These are phyloP conservation scores for Zelleria hepariella DNA, from an alignment of 2,888 invertebrate species.

Conservation along the genomic window DNA sequence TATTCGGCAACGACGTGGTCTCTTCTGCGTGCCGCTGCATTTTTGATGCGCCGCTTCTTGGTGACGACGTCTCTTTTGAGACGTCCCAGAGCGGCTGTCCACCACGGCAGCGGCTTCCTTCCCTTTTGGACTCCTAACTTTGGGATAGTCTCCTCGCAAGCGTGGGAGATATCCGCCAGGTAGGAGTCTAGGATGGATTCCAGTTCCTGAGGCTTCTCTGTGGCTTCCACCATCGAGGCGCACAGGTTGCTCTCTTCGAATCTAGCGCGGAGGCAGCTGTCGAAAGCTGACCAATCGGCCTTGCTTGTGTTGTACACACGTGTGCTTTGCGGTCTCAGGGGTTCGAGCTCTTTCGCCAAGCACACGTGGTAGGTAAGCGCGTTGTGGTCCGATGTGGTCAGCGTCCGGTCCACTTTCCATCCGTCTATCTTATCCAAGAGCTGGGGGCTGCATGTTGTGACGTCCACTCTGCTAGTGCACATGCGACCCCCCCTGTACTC, in stretches of 20 bases:
- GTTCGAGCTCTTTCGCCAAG: not conserved
- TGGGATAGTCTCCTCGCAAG: not conserved
- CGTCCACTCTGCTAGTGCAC: conserved; percentile 14
- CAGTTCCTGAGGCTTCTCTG: not conserved
- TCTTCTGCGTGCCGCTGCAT: conserved; percentile 1
- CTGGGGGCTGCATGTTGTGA: conserved; percentile 12
- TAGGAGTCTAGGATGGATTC: not conserved
- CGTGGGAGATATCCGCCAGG: not conserved
- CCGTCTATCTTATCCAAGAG: conserved; percentile 13
- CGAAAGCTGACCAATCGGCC: conserved; percentile 5
- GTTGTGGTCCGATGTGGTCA: conserved; percentile 12
- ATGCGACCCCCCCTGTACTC: conserved; percentile 8
- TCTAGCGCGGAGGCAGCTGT: not conserved
- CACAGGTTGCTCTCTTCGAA: not conserved
- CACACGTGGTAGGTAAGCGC: conserved; percentile 6
- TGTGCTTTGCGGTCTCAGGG: conserved; percentile 3
- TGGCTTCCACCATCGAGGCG: not conserved
- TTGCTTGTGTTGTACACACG: conserved; percentile 17
- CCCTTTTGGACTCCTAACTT: not conserved
- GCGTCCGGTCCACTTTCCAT: conserved; percentile 14
- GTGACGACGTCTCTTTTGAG: not conserved
- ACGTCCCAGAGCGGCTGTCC: not conserved
- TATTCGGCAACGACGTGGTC: not conserved
- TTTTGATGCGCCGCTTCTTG: conserved; percentile 3
- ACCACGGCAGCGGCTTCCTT: conserved; percentile 6